A percentile compares a stretch with the other conserved stretches of the same genome.
Evolutionary conservation across 1,140 invertebrate genomes (phyloP).

Genomic region (Aphaenogaster ashmeadi): DNA sequence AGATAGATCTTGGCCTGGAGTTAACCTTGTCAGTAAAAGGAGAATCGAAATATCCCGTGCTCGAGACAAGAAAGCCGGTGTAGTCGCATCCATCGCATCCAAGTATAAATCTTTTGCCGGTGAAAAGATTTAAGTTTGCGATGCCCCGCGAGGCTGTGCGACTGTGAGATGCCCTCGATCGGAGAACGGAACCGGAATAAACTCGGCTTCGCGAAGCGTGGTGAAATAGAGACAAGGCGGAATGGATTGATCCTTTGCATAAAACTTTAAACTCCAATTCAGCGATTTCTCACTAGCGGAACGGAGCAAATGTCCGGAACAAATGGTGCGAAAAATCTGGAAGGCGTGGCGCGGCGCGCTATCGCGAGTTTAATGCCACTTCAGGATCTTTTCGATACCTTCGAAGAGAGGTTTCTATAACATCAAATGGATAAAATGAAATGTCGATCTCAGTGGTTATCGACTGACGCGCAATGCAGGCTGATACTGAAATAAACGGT

Average conservation of each 20-base stretch:
- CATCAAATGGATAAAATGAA: neutral
- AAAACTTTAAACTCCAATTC: slow-evolving; percentile 69
- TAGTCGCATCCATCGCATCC: slow-evolving; percentile 10
- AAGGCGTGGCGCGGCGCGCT: neutral
- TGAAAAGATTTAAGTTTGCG: slow-evolving; percentile 71
- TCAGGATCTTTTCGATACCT: slow-evolving; percentile 21
- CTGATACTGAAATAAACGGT: neutral
- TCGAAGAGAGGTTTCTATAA: slow-evolving; percentile 5
- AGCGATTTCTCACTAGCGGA: slow-evolving; percentile 38
- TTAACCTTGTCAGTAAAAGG: slow-evolving; percentile 28
- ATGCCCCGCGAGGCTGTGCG: neutral
- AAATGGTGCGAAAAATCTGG: slow-evolving; percentile 73
- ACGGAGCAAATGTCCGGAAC: slow-evolving; percentile 40
- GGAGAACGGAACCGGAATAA: slow-evolving; percentile 65
- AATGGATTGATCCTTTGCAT: slow-evolving; percentile 72
- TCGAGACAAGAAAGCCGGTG: neutral
- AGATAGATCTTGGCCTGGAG: neutral
- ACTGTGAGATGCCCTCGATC: slow-evolving; percentile 26
- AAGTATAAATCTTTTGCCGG: slow-evolving; percentile 62
- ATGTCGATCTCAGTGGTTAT: neutral
- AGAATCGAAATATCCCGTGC: slow-evolving; percentile 13
- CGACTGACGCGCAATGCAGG: neutral
- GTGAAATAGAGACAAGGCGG: slow-evolving; percentile 50
- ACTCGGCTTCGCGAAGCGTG: slow-evolving; percentile 48
- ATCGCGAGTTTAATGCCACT: slow-evolving; percentile 31